phyloP scores from a whole-genome alignment of 1,140 invertebrate genomes.

The Calliphora vicina region DNA sequence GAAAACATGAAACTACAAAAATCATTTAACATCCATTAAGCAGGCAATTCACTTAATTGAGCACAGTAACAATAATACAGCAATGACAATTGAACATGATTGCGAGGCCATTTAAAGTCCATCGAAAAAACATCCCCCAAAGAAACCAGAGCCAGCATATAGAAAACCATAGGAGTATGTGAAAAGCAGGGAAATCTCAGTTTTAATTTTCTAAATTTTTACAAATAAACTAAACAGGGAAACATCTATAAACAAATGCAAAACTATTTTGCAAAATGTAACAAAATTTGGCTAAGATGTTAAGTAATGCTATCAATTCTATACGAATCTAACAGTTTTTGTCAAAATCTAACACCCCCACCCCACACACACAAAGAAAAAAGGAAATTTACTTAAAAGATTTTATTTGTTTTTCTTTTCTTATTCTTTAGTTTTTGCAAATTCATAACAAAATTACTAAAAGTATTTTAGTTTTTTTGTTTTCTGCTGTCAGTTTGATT shows the following conservation, averaged over 20 bases:
- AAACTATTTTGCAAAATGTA: background rate
- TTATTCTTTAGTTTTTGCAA: constrained; percentile 2
- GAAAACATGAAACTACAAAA: constrained; percentile 27
- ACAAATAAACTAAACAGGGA: background rate
- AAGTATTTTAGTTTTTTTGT: background rate
- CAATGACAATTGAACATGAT: constrained; percentile 37
- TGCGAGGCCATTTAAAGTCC: background rate
- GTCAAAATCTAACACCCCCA: background rate
- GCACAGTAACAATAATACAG: constrained; percentile 37
- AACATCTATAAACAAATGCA: background rate
- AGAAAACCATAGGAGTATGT: background rate
- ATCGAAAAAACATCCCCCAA: background rate
- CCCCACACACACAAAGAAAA: no score
- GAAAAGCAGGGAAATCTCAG: background rate
- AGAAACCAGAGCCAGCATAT: background rate
- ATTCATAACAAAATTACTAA: background rate
- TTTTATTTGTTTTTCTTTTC: constrained; percentile 1
- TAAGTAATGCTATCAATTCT: background rate
- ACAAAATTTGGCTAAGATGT: background rate
- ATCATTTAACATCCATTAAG: constrained; percentile 60
- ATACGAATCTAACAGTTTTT: background rate
- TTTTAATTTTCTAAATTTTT: background rate
- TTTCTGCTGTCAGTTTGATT: background rate
- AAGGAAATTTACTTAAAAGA: background rate
- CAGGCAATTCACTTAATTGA: constrained; percentile 60